Evolutionary conservation across 2,888 invertebrate species (phyloP).

Genomic region (Lasioglossum zephyrum): DNA sequence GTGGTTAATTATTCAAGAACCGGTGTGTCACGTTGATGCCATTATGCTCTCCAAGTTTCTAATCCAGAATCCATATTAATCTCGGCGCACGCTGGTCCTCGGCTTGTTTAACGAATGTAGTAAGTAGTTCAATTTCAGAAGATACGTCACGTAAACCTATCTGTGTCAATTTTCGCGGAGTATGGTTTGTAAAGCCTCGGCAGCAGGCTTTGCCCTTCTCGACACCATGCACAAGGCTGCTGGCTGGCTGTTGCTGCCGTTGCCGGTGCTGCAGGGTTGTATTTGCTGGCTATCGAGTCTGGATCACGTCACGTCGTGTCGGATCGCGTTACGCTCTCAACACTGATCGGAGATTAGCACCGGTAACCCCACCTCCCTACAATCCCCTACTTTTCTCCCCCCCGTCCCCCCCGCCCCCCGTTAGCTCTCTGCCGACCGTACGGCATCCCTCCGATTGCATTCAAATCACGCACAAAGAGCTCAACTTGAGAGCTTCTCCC

Average conservation of each 20-base stretch:
- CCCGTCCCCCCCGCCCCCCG: slow-evolving; percentile 26
- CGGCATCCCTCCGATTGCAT: slow-evolving; percentile 80
- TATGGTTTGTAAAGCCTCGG: slow-evolving; percentile 68
- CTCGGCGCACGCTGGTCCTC: slow-evolving; percentile 5
- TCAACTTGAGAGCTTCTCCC: slow-evolving; percentile 75
- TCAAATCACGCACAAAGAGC: slow-evolving; percentile 84
- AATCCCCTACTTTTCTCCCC: slow-evolving; percentile 52
- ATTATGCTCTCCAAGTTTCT: slow-evolving; percentile 1
- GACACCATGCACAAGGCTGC: slow-evolving; percentile 64
- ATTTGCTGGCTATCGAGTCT: slow-evolving; percentile 80
- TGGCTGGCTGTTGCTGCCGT: neutral
- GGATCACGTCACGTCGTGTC: slow-evolving; percentile 82
- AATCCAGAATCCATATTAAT: slow-evolving; percentile 47
- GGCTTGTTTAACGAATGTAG: slow-evolving; percentile 18
- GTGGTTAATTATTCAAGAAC: neutral
- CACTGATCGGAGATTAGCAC: slow-evolving; percentile 83
- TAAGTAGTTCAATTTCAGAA: slow-evolving; percentile 69
- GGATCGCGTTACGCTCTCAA: slow-evolving; percentile 84
- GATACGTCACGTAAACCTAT: slow-evolving; percentile 70
- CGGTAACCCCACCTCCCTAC: slow-evolving; percentile 52
- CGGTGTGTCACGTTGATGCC: neutral
- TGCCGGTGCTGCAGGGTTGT: slow-evolving; percentile 65
- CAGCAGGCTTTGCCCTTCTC: slow-evolving; percentile 70
- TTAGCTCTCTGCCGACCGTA: slow-evolving; percentile 43
- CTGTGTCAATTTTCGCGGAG: slow-evolving; percentile 62